Conservation (phyloP, 2,113 vertebrate species). For the Tinamus guttatus region DNA sequence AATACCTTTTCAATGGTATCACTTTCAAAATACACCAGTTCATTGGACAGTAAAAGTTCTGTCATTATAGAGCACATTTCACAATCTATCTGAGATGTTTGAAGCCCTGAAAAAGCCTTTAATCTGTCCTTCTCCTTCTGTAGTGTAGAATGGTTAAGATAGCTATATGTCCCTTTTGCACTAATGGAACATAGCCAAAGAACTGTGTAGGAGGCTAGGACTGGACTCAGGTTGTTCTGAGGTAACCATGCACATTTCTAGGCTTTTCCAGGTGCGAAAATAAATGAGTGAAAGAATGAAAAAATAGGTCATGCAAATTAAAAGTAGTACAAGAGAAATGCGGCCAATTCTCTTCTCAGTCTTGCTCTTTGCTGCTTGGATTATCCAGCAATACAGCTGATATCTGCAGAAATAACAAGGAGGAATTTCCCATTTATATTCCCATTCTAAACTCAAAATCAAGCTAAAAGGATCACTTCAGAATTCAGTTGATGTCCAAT, state of each 20-base stretch:
- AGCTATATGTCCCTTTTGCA: background rate
- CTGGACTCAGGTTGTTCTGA: background rate
- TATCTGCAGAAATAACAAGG: background rate
- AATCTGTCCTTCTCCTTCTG: background rate
- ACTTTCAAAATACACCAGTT: background rate
- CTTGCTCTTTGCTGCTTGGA: background rate
- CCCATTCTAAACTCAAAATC: background rate
- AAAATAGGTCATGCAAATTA: background rate
- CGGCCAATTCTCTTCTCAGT: background rate
- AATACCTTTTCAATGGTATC: fast-evolving
- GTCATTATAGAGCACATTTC: background rate
- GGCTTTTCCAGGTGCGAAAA: background rate
- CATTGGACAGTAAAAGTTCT: background rate
- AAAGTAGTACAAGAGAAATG: background rate
- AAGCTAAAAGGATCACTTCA: background rate
- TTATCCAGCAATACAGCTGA: background rate
- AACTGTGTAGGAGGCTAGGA: background rate
- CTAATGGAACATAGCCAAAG: background rate
- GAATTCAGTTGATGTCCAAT: background rate
- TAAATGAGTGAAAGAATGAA: background rate
- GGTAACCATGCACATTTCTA: background rate
- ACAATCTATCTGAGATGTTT: background rate
- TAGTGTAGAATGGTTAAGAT: background rate
- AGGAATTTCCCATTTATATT: background rate
- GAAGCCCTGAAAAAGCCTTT: background rate